phyloP scores from a whole-genome alignment of 2,888 invertebrate genomes.

The Trissoscelio sp. region DNA sequence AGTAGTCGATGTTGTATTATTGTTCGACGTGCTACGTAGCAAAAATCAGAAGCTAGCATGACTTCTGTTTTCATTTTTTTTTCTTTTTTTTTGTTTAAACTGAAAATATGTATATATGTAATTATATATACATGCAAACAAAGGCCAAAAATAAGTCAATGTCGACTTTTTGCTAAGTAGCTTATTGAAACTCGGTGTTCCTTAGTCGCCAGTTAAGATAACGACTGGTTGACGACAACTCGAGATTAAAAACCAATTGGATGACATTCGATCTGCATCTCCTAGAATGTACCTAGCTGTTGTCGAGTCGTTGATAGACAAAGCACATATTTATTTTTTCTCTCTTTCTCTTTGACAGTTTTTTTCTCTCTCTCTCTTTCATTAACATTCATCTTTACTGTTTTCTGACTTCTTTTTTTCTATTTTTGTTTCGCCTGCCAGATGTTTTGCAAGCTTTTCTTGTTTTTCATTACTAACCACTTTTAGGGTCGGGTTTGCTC shows the following conservation, averaged over 20 bases:
- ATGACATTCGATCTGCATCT: constrained; percentile 80
- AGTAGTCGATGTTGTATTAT: constrained; percentile 75
- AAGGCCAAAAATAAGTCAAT: constrained; percentile 1
- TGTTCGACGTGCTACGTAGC: constrained; percentile 73
- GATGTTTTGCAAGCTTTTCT: constrained; percentile 19
- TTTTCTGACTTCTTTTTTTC: constrained; percentile 55
- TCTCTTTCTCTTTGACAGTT: constrained; percentile 59
- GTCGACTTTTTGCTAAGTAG: constrained; percentile 76
- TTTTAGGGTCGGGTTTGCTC: neutral
- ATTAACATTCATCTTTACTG: constrained; percentile 35
- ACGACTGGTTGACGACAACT: constrained; percentile 70
- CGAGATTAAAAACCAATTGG: constrained; percentile 73
- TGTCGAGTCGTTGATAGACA: constrained; percentile 84
- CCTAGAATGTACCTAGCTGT: constrained; percentile 80
- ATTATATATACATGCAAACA: neutral
- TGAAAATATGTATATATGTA: constrained; percentile 6
- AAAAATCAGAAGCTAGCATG: constrained; percentile 70
- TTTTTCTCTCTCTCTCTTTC: constrained; percentile 71
- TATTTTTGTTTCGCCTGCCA: constrained; percentile 20
- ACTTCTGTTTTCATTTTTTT: neutral
- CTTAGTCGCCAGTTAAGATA: constrained; percentile 74
- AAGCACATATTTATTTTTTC: constrained; percentile 77
- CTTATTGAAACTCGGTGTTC: constrained; percentile 71
- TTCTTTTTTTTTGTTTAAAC: neutral
- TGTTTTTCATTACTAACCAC: constrained; percentile 17